These are phyloP conservation scores for Rhabdomys dilectus DNA, from an alignment of 2,113 vertebrate species.

Conservation along the genomic window DNA sequence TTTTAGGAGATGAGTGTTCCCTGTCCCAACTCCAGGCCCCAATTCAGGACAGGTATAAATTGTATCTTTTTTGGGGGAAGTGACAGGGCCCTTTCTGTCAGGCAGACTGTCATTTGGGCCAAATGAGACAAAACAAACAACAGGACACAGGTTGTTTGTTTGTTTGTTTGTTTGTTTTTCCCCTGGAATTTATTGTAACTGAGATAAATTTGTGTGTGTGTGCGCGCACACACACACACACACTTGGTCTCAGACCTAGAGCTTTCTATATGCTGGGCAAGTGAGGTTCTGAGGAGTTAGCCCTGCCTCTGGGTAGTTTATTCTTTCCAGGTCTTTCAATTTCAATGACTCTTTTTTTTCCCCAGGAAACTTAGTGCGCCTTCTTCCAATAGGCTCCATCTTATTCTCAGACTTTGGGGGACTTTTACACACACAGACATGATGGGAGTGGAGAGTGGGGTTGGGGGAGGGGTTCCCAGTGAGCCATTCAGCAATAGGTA, in stretches of 20 bases:
- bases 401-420: conserved; percentile 19
- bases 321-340: background rate
- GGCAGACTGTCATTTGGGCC: background rate
- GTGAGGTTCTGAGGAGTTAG: background rate
- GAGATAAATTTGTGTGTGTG: background rate
- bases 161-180: background rate
- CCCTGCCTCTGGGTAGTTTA: background rate
- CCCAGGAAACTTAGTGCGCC: conserved; percentile 16
- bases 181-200: background rate
- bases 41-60: no score
- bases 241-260: background rate
- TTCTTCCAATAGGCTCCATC: background rate
- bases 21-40: background rate
- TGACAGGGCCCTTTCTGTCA: background rate
- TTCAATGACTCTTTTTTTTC: background rate
- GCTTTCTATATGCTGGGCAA: background rate
- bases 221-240: no score
- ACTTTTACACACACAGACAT: background rate
- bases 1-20: background rate
- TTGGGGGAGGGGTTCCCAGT: background rate
- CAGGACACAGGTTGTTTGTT: background rate
- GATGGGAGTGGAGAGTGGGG: background rate
- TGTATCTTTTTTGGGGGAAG: background rate
- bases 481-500: conserved; percentile 16
- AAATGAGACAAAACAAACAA: background rate